Conservation (phyloP, 2,888 invertebrate genomes). For the Congeria kusceri region DNA sequence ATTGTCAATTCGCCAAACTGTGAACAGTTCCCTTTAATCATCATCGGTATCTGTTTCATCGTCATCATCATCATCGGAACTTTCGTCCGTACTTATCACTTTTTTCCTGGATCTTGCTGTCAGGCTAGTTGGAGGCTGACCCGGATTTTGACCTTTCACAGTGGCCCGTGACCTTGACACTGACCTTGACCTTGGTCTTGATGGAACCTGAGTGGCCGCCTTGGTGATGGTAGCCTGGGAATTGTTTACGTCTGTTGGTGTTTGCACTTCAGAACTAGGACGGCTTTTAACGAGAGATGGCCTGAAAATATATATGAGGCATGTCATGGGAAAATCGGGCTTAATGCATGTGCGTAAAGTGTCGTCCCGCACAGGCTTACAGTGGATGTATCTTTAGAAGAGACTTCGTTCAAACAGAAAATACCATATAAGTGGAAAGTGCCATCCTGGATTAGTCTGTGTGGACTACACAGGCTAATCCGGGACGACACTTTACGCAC, state of each 20-base stretch:
- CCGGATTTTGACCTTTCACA: conserved; percentile 23
- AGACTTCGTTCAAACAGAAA: no score
- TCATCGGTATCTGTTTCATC: conserved; percentile 31
- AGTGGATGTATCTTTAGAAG: no score
- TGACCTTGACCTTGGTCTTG: conserved; percentile 52
- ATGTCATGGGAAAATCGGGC: no score
- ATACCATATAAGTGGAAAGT: no score
- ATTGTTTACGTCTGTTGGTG: conserved; percentile 19
- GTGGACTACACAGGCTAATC: no score
- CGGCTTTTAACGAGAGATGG: conserved; percentile 4
- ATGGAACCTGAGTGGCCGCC: conserved; percentile 5
- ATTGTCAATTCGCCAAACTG: no score
- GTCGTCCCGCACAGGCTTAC: no score
- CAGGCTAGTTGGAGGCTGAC: conserved; percentile 2
- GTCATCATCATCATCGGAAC: conserved; percentile 59
- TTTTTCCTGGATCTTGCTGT: conserved; percentile 36
- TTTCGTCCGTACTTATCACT: conserved; percentile 63
- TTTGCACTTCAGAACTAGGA: neutral
- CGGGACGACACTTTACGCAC: no score
- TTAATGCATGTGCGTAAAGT: no score
- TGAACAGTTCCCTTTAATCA: no score
- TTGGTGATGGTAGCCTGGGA: conserved; percentile 21
- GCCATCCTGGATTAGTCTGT: no score
- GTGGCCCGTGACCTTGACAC: conserved; percentile 46
- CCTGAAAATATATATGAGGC: conserved; percentile 2